Evolutionary conservation across 2,797 vertebrate genomes (phyloP), one percentile per base, ranked within the genome.

Genomic region (Macrochelys suwanniensis): DNA sequence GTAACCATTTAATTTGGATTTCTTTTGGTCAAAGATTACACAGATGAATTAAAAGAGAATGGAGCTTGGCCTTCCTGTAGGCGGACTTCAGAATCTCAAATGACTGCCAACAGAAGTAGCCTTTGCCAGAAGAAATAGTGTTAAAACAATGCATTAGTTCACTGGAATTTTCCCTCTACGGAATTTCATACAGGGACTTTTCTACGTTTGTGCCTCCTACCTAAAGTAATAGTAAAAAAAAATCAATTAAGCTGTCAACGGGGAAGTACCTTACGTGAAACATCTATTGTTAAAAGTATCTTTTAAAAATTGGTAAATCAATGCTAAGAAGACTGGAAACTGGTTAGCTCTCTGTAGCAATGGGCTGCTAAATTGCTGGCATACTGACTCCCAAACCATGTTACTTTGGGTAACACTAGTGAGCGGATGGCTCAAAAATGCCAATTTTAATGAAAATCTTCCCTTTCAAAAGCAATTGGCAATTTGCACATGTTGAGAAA

Each of bases 51-150:
- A 42, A 89, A 87, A 97, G 93, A 65, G 71, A 49, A 85, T 71
- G 65, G 57, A 95, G 84, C 71, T 57, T 93, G 77, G 16, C 83
- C 31, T 94, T 95, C 88, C 79, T 90, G 76, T 96, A 92, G 84
- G 97, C 89, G 31, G 54, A 89, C 89, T 93, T 97, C 95, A 97
- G 79, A 93, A 91, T 61, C 17, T 54, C 45, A 57, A 96, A 11
- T 37, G 54, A 88, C 49, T 96, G 90, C 79, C 88, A 88, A 96
- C 93, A 97, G 47, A 95, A 85, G 53, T 57, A 92, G 91, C 13
- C 91, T 97, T 88, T 98, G 95, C 95, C 96, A 98, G 96, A 95
- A 98, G 96, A 81, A 96, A 86, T 94, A 77, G 89, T 81, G 37
- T 45, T 88, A 88, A 97, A 96, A 97, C 96, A 98, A 98, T 95